phyloP scores from a whole-genome alignment of 2,113 vertebrate species.

The Ardeotis arabs region DNA sequence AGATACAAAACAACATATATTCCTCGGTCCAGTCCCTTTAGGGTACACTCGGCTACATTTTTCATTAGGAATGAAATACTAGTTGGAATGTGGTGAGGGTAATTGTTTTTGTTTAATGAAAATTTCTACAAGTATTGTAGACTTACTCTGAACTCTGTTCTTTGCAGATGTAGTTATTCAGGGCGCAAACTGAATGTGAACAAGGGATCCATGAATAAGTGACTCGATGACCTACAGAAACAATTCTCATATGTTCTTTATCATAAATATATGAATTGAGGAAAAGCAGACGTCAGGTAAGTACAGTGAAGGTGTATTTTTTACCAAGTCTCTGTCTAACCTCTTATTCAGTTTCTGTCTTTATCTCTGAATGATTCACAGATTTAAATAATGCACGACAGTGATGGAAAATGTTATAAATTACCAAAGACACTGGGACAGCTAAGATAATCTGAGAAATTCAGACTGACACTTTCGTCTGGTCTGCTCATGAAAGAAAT shows the following conservation, averaged over 20 bases:
- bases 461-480: neutral
- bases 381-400: constrained; percentile 56
- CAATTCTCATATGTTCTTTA: constrained; percentile 59
- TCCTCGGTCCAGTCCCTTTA: neutral
- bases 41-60: neutral
- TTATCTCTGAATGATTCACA: constrained; percentile 33
- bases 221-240: constrained; percentile 21
- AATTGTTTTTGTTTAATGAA: constrained; percentile 29
- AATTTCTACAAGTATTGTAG: constrained; percentile 36
- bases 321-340: neutral
- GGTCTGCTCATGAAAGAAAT: neutral
- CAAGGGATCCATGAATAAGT: constrained; percentile 18
- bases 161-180: constrained; percentile 44
- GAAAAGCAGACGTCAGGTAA: constrained; percentile 33
- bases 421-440: neutral
- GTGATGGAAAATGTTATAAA: constrained; percentile 25
- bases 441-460: constrained; percentile 4
- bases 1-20: neutral
- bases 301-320: neutral
- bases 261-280: constrained; percentile 53
- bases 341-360: constrained; percentile 6
- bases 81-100: neutral
- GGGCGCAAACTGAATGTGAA: constrained; percentile 41
- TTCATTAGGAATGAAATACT: neutral
- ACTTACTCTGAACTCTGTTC: constrained; percentile 40